Percentiles rank a stretch among this genome's conserved stretches.
Evolutionary conservation across 2,113 vertebrate species (phyloP).

Genomic region (Gulo gulo): DNA sequence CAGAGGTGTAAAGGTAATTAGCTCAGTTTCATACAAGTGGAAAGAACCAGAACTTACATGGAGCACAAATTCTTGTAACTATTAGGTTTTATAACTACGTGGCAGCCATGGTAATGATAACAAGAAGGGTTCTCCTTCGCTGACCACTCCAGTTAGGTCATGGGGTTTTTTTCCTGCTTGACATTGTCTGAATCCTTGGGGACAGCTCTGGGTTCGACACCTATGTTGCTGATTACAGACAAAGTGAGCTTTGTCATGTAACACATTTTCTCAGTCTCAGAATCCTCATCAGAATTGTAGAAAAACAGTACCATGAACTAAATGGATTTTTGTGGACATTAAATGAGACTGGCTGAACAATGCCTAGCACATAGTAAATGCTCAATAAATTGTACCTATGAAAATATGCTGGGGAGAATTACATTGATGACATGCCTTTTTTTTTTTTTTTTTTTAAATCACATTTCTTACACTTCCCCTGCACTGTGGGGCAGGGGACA

Average conservation of each 20-base stretch:
- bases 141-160: neutral
- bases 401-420: neutral
- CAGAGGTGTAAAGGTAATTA: constrained; percentile 20
- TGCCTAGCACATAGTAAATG: neutral
- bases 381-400: neutral
- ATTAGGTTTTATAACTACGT: neutral
- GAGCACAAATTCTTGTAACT: neutral
- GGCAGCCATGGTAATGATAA: neutral
- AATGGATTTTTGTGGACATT: neutral
- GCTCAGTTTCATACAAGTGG: neutral
- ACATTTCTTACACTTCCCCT: neutral
- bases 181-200: neutral
- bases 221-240: neutral
- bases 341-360: neutral
- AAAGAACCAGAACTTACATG: neutral
- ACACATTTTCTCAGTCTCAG: neutral
- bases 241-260: neutral
- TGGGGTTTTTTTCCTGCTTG: neutral
- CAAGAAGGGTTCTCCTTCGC: neutral
- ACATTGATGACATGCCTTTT: neutral
- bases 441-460: neutral
- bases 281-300: neutral
- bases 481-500: no score
- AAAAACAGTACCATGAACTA: neutral
- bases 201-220: neutral